Percentiles rank a stretch among this genome's conserved stretches.
These are phyloP conservation scores for Sialis lutaria DNA, from an alignment of 2,888 invertebrate genomes.

Conservation along the genomic window DNA sequence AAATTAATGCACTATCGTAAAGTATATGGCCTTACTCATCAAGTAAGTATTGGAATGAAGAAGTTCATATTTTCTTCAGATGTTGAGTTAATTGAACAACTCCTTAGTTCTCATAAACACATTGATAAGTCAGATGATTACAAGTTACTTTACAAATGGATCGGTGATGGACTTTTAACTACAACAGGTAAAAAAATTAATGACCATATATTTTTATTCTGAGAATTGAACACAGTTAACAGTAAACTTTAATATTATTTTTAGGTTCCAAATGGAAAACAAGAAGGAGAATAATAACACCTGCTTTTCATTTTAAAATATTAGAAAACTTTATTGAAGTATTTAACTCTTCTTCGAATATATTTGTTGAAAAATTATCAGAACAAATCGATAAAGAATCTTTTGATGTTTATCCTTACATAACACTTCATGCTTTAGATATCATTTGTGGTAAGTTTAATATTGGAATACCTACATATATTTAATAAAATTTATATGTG, in stretches of 20 bases:
- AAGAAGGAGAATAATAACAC: conserved; percentile 54
- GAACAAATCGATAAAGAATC: conserved; percentile 21
- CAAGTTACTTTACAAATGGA: conserved; percentile 11
- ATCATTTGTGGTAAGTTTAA: conserved; percentile 36
- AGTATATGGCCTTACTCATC: no score
- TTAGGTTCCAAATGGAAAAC: conserved; percentile 42
- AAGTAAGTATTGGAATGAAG: conserved; percentile 6
- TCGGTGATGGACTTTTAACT: conserved; percentile 13
- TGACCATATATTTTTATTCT: no score
- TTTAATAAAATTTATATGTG: no score
- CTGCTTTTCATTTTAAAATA: conserved; percentile 64
- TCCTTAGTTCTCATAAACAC: conserved; percentile 9
- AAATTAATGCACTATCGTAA: no score
- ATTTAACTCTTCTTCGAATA: conserved; percentile 43
- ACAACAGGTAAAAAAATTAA: conserved; percentile 9
- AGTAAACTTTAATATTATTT: no score
- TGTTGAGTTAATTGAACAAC: conserved; percentile 10
- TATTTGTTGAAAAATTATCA: conserved; percentile 35
- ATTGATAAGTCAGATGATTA: conserved; percentile 13
- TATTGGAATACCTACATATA: no score
- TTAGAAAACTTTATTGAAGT: conserved; percentile 51
- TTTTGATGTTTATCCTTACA: conserved; percentile 41
- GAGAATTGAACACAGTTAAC: no score
- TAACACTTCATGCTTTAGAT: conserved; percentile 40
- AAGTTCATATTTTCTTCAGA: conserved; percentile 7